Conservation (phyloP, 2,888 invertebrate species). For the Troilus luridus region DNA sequence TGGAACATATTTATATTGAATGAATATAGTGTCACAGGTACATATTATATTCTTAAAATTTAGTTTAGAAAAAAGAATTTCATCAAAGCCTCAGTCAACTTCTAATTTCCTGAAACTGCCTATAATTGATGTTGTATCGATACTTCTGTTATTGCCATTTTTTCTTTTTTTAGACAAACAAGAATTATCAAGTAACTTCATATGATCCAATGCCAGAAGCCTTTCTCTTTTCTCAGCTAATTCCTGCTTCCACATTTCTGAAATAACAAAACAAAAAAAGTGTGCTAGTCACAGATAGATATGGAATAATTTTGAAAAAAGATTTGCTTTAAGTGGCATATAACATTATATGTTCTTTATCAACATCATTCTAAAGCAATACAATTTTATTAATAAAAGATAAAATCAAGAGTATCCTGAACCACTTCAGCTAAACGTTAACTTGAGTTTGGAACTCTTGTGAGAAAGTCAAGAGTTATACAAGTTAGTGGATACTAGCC, state of each 20-base stretch:
- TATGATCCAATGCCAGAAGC: conserved; percentile 78
- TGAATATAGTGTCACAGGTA: not conserved
- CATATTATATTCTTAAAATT: not conserved
- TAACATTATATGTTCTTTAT: not conserved
- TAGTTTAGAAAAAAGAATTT: not conserved
- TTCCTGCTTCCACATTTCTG: conserved; percentile 81
- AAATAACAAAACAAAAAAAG: conserved; percentile 63
- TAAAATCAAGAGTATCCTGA: too few relatives aligned
- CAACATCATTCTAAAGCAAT: too few relatives aligned
- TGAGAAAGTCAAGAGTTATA: too few relatives aligned
- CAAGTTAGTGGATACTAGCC: too few relatives aligned
- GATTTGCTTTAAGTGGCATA: not conserved
- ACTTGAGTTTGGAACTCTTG: too few relatives aligned
- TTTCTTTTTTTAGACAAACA: conserved; percentile 65
- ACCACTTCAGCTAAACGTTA: too few relatives aligned
- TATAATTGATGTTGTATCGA: conserved; percentile 61
- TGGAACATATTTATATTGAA: not conserved
- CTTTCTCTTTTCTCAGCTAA: conserved; percentile 74
- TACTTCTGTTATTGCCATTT: conserved; percentile 55
- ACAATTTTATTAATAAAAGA: too few relatives aligned
- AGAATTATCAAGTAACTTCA: conserved; percentile 73
- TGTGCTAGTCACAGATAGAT: not conserved
- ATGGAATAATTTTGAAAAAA: not conserved
- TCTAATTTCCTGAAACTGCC: conserved; percentile 67
- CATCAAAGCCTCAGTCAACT: conserved; percentile 65